Evolutionary conservation across 2,888 invertebrate species (phyloP).

Genomic region (Zygogramma bicolorata): DNA sequence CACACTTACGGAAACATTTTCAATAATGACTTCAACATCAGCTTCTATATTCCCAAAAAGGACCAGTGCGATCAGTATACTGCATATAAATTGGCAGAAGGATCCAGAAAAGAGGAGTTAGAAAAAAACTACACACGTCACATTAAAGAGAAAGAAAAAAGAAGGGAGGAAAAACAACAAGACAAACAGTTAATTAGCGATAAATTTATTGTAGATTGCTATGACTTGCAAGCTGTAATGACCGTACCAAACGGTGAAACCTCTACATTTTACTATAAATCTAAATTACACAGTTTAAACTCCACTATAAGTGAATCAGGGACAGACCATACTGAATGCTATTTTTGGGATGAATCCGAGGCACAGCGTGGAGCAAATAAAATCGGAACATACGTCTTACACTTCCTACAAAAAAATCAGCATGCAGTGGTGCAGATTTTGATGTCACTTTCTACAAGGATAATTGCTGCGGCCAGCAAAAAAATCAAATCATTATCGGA

Average conservation of each 20-base stretch:
- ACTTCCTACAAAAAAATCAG: neutral
- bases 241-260: neutral
- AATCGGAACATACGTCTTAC: neutral
- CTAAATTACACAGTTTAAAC: neutral
- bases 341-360: neutral
- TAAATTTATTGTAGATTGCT: too few relatives aligned
- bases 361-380: neutral
- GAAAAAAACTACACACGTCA: neutral
- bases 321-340: neutral
- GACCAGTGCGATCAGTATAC: too few relatives aligned
- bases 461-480: slow-evolving; percentile 28
- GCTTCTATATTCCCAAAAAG: too few relatives aligned
- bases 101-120: too few relatives aligned
- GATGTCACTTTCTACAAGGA: slow-evolving; percentile 19
- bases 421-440: neutral
- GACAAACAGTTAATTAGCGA: too few relatives aligned
- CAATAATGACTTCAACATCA: too few relatives aligned
- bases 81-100: too few relatives aligned
- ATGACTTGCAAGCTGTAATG: neutral
- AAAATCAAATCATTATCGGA: neutral
- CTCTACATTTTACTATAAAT: neutral
- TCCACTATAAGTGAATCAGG: neutral
- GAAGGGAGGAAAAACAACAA: neutral
- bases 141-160: neutral
- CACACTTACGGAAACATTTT: too few relatives aligned